phyloP scores from a whole-genome alignment of 2,113 vertebrate genomes.

The Athene cunicularia region DNA sequence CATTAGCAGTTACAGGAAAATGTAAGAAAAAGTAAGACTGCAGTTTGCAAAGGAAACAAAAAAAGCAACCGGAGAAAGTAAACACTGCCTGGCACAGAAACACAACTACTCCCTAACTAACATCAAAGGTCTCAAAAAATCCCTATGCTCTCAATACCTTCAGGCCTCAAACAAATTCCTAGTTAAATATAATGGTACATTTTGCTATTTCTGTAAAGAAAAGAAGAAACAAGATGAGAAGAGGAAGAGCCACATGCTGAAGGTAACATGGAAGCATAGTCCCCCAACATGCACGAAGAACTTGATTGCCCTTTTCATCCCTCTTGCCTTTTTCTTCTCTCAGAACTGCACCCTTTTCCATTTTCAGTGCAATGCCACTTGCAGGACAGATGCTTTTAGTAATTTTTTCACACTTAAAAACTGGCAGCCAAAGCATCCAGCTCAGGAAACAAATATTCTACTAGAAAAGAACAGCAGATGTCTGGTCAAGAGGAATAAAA shows the following conservation, averaged over 20 bases:
- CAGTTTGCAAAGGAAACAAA: not conserved
- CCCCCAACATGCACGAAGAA: not conserved
- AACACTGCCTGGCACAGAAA: not conserved
- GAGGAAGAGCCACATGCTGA: not conserved
- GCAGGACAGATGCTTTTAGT: not conserved
- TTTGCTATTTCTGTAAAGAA: not conserved
- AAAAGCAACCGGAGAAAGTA: not conserved
- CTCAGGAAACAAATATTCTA: not conserved
- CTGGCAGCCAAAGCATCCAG: not conserved
- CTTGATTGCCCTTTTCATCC: not conserved
- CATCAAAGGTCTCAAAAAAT: not conserved
- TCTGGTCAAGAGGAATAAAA: not conserved
- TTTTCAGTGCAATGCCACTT: accelerated
- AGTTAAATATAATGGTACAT: not conserved
- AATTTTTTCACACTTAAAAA: not conserved
- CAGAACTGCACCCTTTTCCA: not conserved
- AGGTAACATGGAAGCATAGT: not conserved
- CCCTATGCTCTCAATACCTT: not conserved
- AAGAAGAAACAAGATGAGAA: not conserved
- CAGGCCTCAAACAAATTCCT: not conserved
- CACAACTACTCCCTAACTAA: not conserved
- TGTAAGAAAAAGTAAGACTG: not conserved
- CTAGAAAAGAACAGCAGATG: not conserved
- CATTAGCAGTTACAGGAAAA: not conserved
- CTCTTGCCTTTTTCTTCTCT: not conserved